Evolutionary conservation across 1,140 invertebrate genomes (phyloP), one percentile per base, ranked within the genome.

Genomic region (Drosophila subpulchrella): DNA sequence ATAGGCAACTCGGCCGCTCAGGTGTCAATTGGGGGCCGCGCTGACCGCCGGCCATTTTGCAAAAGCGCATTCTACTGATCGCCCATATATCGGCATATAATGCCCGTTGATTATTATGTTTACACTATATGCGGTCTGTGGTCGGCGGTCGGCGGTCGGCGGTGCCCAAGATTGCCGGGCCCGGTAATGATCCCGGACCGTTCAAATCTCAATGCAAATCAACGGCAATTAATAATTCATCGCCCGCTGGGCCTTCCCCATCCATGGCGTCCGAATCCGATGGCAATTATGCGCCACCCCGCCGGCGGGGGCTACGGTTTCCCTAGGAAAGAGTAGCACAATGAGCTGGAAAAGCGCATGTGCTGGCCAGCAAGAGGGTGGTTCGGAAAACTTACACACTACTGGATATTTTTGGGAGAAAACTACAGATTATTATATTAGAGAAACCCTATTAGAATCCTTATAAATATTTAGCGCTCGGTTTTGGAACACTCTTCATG

Each of bases 221-320:
- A 88, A 88, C 77, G 79, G 81, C 84, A 88, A 88, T 88, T 88
- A 88, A 88, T 88, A 88, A 88, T 88, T 88, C 80, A 88, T 80
- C 77, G 84, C 84, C 84, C 80, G 80, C 80, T 84, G 84, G 84
- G 73, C 54, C 66, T 78, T 51, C 62, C 65, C 56, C 62, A 62
- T 57, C 57, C 59, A 72, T 70, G 61, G 68, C 75, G 46, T 74
- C 66, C 67, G 68, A 80, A 65, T 83, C 66, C 44, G 65, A 80
- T 62, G 75, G 80, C 84, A 88, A 89, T 89, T 89, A 88, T 79
- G 54, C 53, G 56, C 60, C 27, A 32, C 32, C 30, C 59, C 36
- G 42, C 17, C 17, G 51, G 17, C 42, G 13, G 51, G 44, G 30
- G 42, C 30, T 7, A 15, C 1, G 7, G 47, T 12, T 48, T 8